A percentile compares a stretch with the other conserved stretches of the same genome.
These are phyloP conservation scores for Pica pica DNA, from an alignment of 2,113 vertebrate genomes.

Conservation along the genomic window DNA sequence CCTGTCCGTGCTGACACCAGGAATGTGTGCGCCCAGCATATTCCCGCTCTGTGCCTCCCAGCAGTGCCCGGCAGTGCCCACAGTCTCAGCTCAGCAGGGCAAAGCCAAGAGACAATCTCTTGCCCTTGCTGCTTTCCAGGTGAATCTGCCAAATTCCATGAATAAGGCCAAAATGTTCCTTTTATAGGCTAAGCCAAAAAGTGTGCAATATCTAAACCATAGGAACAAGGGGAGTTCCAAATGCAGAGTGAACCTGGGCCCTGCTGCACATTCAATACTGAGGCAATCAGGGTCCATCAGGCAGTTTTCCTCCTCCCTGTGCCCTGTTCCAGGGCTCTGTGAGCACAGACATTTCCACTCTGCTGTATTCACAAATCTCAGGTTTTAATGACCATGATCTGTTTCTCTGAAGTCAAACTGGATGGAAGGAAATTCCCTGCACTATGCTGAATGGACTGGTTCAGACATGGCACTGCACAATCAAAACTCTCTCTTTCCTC, in stretches of 20 bases:
- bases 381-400: not conserved
- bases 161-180: not conserved
- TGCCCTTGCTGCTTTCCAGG: not conserved
- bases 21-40: slow-evolving; percentile 67
- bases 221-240: not conserved
- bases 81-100: not conserved
- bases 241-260: not conserved
- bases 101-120: not conserved
- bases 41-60: not conserved
- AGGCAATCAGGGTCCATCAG: not conserved
- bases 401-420: not conserved
- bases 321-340: not conserved
- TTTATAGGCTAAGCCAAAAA: not conserved
- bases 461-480: not conserved
- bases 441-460: not conserved
- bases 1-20: slow-evolving; percentile 77
- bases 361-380: not conserved
- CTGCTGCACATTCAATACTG: not conserved
- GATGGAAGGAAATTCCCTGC: not conserved
- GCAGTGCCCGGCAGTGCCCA: not conserved
- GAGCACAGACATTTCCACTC: not conserved
- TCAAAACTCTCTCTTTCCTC: not conserved
- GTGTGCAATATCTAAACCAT: not conserved
- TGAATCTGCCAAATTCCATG: not conserved
- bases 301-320: not conserved